phyloP scores from a whole-genome alignment of 2,888 invertebrate genomes.

The Spisula solida region DNA sequence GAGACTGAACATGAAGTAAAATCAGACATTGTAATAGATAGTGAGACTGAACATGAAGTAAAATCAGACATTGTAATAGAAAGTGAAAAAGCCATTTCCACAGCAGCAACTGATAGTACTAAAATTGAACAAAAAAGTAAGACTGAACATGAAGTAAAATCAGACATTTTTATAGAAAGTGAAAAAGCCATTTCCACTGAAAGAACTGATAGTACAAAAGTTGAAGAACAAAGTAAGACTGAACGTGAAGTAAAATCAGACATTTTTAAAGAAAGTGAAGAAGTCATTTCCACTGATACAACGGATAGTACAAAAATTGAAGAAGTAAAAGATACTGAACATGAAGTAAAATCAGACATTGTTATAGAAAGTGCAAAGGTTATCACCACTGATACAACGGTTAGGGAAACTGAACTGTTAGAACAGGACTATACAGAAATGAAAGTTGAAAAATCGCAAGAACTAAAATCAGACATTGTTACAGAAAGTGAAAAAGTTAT shows the following conservation, averaged over 20 bases:
- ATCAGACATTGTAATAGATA: not conserved
- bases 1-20: no score
- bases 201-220: not conserved
- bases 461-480: not conserved
- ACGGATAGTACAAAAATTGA: slow-evolving; percentile 20
- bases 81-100: slow-evolving; percentile 22
- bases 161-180: not conserved
- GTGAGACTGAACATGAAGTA: not conserved
- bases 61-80: not conserved
- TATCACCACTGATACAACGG: no score
- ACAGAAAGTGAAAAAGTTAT: slow-evolving; percentile 18
- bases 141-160: not conserved
- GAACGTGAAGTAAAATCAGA: slow-evolving; percentile 2
- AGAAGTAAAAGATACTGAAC: slow-evolving; percentile 1
- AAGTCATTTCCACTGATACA: not conserved
- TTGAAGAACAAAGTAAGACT: slow-evolving; percentile 12
- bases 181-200: not conserved
- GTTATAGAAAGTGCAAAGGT: slow-evolving; percentile 24
- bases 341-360: not conserved
- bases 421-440: slow-evolving; percentile 29
- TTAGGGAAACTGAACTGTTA: no score
- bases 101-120: not conserved
- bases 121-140: slow-evolving; percentile 24
- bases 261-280: slow-evolving; percentile 14
- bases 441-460: slow-evolving; percentile 11